Evolutionary conservation across 2,113 vertebrate species (phyloP), one percentile per base, ranked within the genome.

Genomic region (Myxocyprinus asiaticus): DNA sequence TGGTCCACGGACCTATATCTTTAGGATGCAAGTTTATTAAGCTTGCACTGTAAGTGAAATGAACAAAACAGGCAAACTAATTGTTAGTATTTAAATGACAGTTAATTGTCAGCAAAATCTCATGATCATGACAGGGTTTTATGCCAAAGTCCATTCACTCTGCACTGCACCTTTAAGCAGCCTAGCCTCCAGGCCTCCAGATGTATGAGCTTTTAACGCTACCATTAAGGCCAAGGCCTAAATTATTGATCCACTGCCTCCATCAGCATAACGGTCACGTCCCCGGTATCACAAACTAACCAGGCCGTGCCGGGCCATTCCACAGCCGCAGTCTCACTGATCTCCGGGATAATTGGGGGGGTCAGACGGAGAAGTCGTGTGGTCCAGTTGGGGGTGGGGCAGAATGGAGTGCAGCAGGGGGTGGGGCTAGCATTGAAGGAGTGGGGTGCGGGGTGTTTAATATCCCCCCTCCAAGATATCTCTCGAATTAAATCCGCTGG

Each of bases 231-330:
- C 95, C 92, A 91, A 91, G 94, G 94, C 94, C 97, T 99, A 96
- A 98, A 98, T 98, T 98, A 99, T 99, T 98, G 97, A 98, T 98
- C 95, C 91, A 91, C 91, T 90, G 93, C 94, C 95, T 95, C 92
- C 89, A 98, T 99, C 96, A 98, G 96, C 95, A 98, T 94, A 94
- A 93, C 94, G 94, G 95, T 99, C 97, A 98, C 96, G 96, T 98
- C 94, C 93, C 63, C 87, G 42, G 93, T 91, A 95, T 94, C 92
- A 91, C 95, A 95, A 95, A 95, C 94, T 93, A 96, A 94, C 93
- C 91, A 90, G 81, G 89, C 94, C 89, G 92, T 93, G 67, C 22
- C 3, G 22, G 22, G 22, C 69, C 78, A 71, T 66, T 68, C 93
- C 93, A 94, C 95, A 86, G 93, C 92, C 91, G 92, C 94, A 73